These are phyloP conservation scores for Cacatua alba DNA, from an alignment of 2,113 vertebrate genomes.

Conservation along the genomic window DNA sequence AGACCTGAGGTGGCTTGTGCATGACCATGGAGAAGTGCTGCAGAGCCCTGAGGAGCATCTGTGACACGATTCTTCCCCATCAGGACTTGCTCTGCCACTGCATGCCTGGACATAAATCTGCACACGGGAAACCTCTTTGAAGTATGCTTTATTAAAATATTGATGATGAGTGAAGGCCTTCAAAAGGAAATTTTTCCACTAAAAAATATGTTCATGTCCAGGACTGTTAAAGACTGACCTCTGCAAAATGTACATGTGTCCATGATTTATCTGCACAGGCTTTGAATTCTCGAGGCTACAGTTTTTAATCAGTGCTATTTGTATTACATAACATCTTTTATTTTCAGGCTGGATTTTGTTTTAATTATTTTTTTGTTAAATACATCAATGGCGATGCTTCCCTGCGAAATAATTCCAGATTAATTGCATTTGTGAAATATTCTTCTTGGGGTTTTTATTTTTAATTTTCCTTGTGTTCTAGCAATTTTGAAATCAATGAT, in stretches of 20 bases:
- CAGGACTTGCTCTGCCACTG: neutral
- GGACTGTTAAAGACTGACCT: neutral
- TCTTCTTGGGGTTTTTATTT: neutral
- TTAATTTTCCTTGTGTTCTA: neutral
- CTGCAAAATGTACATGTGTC: neutral
- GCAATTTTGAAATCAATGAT: neutral
- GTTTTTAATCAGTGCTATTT: slow-evolving; percentile 12
- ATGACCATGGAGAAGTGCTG: fast-evolving
- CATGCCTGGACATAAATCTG: neutral
- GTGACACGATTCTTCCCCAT: fast-evolving
- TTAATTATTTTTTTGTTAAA: slow-evolving; percentile 46
- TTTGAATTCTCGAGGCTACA: neutral
- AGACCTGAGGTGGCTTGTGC: fast-evolving
- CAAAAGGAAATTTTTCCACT: neutral
- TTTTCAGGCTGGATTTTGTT: slow-evolving; percentile 2
- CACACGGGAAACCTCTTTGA: neutral
- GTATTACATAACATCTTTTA: neutral
- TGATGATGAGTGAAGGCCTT: fast-evolving
- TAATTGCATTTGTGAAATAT: slow-evolving; percentile 35
- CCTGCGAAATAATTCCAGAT: slow-evolving; percentile 24
- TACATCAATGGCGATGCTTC: neutral
- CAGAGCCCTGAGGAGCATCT: neutral
- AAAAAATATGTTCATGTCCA: fast-evolving
- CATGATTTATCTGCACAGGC: neutral
- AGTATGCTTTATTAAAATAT: fast-evolving